Percentiles rank a stretch among this genome's conserved stretches.
Conservation (phyloP, 2,888 invertebrate species). For the Listrodromus nycthemerus region DNA sequence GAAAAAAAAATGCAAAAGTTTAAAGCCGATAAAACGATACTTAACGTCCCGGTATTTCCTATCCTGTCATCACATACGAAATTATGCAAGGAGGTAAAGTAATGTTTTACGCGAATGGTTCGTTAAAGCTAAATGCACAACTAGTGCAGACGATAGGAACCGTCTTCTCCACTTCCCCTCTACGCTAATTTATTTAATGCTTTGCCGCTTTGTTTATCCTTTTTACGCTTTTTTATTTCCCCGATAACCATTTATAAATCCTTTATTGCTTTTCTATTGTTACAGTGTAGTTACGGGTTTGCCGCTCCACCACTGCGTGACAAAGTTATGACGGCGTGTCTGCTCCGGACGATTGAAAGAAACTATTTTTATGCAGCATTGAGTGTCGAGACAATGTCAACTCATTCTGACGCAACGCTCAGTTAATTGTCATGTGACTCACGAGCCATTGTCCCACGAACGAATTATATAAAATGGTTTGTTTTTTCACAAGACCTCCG, state of each 20-base stretch:
- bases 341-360: constrained; percentile 29
- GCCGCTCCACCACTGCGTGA: background rate
- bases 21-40: background rate
- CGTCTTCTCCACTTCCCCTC: background rate
- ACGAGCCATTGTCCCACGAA: background rate
- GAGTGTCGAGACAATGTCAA: constrained; percentile 33
- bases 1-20: background rate
- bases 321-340: constrained; percentile 56
- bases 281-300: background rate
- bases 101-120: background rate
- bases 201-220: background rate
- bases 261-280: background rate
- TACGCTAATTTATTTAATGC: constrained; percentile 1
- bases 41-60: background rate
- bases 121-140: background rate
- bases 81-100: background rate
- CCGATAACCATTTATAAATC: background rate
- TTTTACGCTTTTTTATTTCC: background rate
- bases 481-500: constrained; percentile 8
- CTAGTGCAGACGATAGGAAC: background rate
- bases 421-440: constrained; percentile 6
- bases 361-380: background rate
- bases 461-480: constrained; percentile 27
- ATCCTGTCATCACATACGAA: background rate
- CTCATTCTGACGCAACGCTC: constrained; percentile 3